phyloP scores from a whole-genome alignment of 2,797 vertebrate genomes.

The Characodon lateralis region DNA sequence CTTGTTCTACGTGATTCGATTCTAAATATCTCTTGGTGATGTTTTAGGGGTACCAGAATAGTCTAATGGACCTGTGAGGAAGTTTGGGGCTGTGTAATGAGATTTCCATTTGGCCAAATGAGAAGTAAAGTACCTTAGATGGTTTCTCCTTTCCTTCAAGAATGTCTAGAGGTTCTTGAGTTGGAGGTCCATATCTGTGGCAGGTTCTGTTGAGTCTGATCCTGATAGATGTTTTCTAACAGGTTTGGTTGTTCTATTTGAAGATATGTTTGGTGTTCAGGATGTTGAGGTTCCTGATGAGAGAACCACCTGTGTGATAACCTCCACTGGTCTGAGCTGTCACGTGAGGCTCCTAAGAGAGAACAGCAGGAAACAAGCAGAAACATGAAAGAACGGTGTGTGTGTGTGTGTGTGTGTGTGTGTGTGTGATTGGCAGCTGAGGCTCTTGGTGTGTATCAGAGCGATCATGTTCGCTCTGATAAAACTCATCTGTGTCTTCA shows the following conservation, averaged over 20 bases:
- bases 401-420: constrained; percentile 9
- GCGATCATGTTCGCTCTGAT: constrained; percentile 52
- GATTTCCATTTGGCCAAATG: no score
- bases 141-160: no score
- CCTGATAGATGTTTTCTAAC: not conserved
- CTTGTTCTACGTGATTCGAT: not conserved
- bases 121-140: no score
- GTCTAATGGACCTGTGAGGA: no score
- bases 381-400: not conserved
- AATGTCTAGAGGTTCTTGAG: no score
- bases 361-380: constrained; percentile 14
- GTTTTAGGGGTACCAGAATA: no score
- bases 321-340: constrained; percentile 12
- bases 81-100: no score
- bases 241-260: not conserved
- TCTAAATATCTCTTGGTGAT: no score
- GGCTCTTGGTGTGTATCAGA: constrained; percentile 13
- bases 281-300: not conserved
- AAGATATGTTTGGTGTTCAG: not conserved
- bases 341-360: constrained; percentile 18
- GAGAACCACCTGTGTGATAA: constrained; percentile 10
- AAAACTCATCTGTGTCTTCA: constrained; percentile 49
- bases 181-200: no score
- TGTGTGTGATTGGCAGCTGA: constrained; percentile 33
- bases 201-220: not conserved